Evolutionary conservation across 2,888 invertebrate genomes (phyloP).

Genomic region (Drosophila eohydei): DNA sequence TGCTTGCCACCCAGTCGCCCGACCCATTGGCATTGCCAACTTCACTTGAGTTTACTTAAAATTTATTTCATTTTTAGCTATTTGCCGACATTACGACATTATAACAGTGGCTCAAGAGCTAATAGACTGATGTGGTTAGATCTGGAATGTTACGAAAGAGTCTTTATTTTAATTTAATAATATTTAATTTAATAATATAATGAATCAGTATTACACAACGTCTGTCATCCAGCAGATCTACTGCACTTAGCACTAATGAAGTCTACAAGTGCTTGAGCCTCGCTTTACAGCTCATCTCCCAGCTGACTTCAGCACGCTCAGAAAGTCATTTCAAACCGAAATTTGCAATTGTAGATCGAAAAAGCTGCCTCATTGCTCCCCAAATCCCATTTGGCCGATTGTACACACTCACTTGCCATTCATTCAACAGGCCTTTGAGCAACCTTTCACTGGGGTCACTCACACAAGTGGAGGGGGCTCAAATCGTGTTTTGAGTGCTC

Average conservation of each 20-base stretch:
- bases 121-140: background rate
- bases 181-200: background rate
- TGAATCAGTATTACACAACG: background rate
- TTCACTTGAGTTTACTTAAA: conserved; percentile 16
- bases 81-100: conserved; percentile 9
- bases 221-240: background rate
- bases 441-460: conserved; percentile 18
- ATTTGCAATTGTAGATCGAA: background rate
- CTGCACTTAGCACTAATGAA: background rate
- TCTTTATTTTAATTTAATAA: background rate
- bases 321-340: background rate
- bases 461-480: conserved; percentile 3
- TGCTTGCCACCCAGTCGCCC: conserved; percentile 26
- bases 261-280: background rate
- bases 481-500: conserved; percentile 44
- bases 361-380: background rate
- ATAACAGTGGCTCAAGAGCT: conserved; percentile 1
- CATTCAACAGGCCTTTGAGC: conserved; percentile 3
- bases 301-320: background rate
- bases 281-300: background rate
- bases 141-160: background rate
- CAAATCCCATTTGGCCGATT: background rate
- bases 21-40: conserved; percentile 50
- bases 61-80: conserved; percentile 27
- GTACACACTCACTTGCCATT: background rate